These are phyloP conservation scores for Tribolium madens DNA, from an alignment of 1,140 invertebrate genomes.

Conservation along the genomic window DNA sequence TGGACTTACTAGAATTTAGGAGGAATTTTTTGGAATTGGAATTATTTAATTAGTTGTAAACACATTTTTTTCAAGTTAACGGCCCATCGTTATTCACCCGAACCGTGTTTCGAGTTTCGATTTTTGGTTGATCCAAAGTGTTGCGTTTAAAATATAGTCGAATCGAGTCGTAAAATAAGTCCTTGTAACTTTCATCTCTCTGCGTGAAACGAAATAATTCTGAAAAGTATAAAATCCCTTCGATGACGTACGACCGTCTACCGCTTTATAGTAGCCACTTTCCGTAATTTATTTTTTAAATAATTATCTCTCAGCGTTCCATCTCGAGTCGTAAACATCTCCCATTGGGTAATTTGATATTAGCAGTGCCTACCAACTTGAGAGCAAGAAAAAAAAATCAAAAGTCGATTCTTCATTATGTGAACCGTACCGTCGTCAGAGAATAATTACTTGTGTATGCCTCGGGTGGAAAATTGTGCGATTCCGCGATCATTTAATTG, in stretches of 20 bases:
- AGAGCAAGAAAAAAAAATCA: background rate
- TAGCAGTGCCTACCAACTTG: slow-evolving; percentile 20
- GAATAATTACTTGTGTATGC: background rate
- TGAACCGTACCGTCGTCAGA: slow-evolving; percentile 7
- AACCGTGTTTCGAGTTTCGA: background rate
- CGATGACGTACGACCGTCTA: slow-evolving; percentile 10
- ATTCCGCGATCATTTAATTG: slow-evolving; percentile 51
- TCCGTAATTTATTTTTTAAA: slow-evolving; percentile 26
- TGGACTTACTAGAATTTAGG: no score
- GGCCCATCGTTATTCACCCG: no score
- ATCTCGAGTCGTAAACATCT: slow-evolving; percentile 15
- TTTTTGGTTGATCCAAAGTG: background rate
- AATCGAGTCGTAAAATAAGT: background rate
- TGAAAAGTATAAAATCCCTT: slow-evolving; percentile 30
- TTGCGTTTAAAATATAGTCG: background rate
- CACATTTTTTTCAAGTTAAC: no score
- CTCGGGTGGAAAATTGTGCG: background rate
- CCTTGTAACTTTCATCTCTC: slow-evolving; percentile 30
- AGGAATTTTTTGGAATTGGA: no score
- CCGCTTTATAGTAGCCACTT: slow-evolving; percentile 8
- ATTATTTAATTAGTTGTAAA: no score
- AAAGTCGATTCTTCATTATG: background rate
- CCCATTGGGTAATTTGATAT: slow-evolving; percentile 35
- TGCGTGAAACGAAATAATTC: slow-evolving; percentile 22
- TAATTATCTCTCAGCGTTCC: slow-evolving; percentile 16